A percentile compares a stretch with the other conserved stretches of the same genome.
phyloP scores from a whole-genome alignment of 2,797 vertebrate species.

The Sparidentex hasta region DNA sequence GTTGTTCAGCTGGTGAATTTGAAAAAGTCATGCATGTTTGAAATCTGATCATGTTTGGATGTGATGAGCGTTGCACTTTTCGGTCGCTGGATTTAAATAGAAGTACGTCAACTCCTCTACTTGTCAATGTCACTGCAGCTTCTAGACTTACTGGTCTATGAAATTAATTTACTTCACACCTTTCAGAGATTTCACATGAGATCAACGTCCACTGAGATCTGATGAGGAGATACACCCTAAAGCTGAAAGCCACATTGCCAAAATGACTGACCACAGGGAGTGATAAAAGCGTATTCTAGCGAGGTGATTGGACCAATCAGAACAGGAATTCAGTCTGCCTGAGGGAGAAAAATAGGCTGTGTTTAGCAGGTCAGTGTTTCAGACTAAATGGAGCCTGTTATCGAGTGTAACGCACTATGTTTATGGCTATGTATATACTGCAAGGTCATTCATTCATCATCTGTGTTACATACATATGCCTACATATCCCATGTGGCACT shows the following conservation, averaged over 20 bases:
- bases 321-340: conserved; percentile 41
- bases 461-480: conserved; percentile 2
- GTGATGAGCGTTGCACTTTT: conserved; percentile 33
- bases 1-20: conserved; percentile 36
- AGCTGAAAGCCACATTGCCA: conserved; percentile 55
- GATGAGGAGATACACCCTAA: conserved; percentile 61
- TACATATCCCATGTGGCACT: conserved; percentile 40
- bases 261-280: conserved; percentile 60
- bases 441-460: conserved; percentile 47
- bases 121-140: conserved; percentile 65
- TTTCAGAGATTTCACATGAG: conserved; percentile 72
- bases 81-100: conserved; percentile 41
- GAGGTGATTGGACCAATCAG: conserved; percentile 50
- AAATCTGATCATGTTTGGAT: conserved; percentile 32
- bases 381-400: conserved; percentile 42
- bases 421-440: background rate
- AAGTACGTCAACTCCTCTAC: conserved; percentile 40
- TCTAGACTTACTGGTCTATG: conserved; percentile 73
- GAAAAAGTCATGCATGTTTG: conserved; percentile 33
- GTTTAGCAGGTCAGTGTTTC: conserved; percentile 50
- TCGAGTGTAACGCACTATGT: conserved; percentile 16
- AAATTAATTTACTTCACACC: conserved; percentile 80
- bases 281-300: conserved; percentile 50
- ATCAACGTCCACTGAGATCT: conserved; percentile 67
- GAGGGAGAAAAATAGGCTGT: conserved; percentile 39